Evolutionary conservation across 2,797 vertebrate species (phyloP).

Genomic region (Lophius americanus): DNA sequence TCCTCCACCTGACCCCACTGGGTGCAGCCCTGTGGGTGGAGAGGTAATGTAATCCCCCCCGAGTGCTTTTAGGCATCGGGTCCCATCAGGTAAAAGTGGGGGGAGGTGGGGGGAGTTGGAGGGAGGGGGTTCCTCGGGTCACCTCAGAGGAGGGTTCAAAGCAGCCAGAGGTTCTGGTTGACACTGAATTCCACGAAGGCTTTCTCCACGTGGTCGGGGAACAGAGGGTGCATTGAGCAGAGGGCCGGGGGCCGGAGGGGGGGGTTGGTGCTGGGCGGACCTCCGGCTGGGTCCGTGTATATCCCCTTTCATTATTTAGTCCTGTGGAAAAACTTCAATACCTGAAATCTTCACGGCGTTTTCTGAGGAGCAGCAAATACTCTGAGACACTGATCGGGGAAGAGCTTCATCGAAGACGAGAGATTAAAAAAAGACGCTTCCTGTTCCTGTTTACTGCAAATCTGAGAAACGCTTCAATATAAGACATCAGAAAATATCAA

Average conservation of each 20-base stretch:
- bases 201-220: slow-evolving; percentile 63
- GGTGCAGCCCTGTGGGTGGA: background rate
- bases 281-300: background rate
- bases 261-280: slow-evolving; percentile 17
- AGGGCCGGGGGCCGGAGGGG: background rate
- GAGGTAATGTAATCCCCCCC: slow-evolving; percentile 40
- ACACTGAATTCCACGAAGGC: slow-evolving; percentile 64
- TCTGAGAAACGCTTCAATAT: no score
- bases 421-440: no score
- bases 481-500: no score
- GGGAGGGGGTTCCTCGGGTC: slow-evolving; percentile 55
- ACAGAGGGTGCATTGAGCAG: slow-evolving; percentile 71
- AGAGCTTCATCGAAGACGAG: no score
- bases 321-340: background rate
- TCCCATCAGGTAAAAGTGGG: slow-evolving; percentile 70
- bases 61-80: slow-evolving; percentile 51
- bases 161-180: slow-evolving; percentile 58
- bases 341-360: background rate
- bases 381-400: no score
- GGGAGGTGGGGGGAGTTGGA: slow-evolving; percentile 47
- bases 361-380: no score
- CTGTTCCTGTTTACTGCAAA: no score
- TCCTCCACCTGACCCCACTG: background rate
- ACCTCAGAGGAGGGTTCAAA: slow-evolving; percentile 51
- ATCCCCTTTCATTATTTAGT: background rate